Conservation (phyloP, 2,113 vertebrate genomes). For the Paradoxurus hermaphroditus region DNA sequence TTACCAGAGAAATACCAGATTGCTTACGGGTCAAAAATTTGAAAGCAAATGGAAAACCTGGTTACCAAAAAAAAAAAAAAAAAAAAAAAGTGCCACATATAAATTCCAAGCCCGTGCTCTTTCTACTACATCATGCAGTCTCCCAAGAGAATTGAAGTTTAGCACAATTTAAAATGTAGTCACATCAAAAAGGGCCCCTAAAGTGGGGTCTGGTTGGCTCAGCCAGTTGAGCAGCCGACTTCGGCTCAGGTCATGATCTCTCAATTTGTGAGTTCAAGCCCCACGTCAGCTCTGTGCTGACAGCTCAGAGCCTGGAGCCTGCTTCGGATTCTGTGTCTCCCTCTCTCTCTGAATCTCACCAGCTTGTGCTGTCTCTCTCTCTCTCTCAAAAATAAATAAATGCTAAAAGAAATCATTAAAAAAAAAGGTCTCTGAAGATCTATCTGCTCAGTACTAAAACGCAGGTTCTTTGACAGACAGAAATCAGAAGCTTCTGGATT, state of each 20-base stretch:
- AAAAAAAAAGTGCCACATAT: background rate
- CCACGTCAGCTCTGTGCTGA: no score
- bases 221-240: no score
- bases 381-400: no score
- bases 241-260: no score
- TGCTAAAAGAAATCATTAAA: no score
- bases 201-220: no score
- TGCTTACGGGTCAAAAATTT: background rate
- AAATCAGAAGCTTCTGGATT: conserved; percentile 50
- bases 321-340: no score
- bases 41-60: background rate
- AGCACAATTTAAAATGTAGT: conserved; percentile 1
- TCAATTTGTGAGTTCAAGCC: no score
- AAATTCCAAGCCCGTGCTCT: background rate
- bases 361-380: no score
- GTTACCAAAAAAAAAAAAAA: background rate
- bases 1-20: background rate
- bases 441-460: conserved; percentile 15
- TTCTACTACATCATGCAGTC: background rate
- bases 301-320: no score
- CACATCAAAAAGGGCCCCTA: background rate
- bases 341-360: no score
- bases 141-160: background rate
- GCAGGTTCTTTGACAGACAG: conserved; percentile 27
- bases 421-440: background rate